Evolutionary conservation across 2,797 vertebrate genomes (phyloP), one percentile per base, ranked within the genome.

Genomic region (Sarcophilus harrisii): DNA sequence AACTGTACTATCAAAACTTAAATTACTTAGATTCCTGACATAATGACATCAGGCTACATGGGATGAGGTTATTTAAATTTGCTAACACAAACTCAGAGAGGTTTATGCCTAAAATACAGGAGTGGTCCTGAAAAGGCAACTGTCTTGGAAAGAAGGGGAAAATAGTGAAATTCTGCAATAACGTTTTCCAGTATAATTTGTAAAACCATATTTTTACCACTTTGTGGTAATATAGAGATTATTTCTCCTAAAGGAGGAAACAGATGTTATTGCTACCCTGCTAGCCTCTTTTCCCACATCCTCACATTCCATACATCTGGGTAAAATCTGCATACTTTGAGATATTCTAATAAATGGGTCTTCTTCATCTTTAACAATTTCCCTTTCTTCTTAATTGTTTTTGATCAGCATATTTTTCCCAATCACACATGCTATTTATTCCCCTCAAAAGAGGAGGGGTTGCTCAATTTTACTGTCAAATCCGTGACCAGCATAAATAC

Each of bases 331-430:
- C 94, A 58, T 32, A 94, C 18, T 4, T 62, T 52, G 87, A 96
- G 95, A 95, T 97, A 97, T 3, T 11, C 62, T 97, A 96, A 97
- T 97, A 98, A 93, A 94, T 92, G n/a, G 11, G 49, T 81, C 58
- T 58, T 97, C 96, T 97, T 98, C 94, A 96, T 93, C 11, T 94
- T 97, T 98, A 98, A 98, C 97, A 98, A 96, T 52, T 97, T 93
- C 96, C 45, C 27, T 97, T 98, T 95, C 57, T 96, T 49, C 90
- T 97, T 98, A 98, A 98, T 98, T 97, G 93, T 92, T 97, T 98
- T 97, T 97, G 93, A 98, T 98, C 62, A 96, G 92, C n/a, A 5
- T 95, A 91, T 94, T 98, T 55, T 97, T 98, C 97, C 87, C 93
- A 97, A 95, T 55, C 45, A 95, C 57, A 57, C 52, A 97, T 94